Conservation (phyloP, 1,140 invertebrate species). For the Helicoverpa zea region DNA sequence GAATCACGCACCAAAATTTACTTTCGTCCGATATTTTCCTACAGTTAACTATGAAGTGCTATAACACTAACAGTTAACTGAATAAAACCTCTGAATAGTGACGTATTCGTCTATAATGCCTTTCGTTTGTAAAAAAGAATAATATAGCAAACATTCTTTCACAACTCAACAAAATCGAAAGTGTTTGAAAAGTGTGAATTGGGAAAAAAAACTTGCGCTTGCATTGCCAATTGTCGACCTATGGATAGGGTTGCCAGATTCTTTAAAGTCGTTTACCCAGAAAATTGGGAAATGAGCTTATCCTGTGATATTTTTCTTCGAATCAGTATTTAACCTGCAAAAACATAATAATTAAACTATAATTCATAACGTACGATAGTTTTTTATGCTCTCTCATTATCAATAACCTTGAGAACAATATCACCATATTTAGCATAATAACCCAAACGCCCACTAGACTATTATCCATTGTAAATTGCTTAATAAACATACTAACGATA, state of each 20-base stretch:
- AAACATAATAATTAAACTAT: no score
- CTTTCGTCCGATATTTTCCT: constrained; percentile 4
- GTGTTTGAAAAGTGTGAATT: constrained; percentile 51
- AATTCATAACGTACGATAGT: not conserved
- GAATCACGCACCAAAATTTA: not conserved
- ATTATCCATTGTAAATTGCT: constrained; percentile 40
- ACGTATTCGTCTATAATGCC: constrained; percentile 25
- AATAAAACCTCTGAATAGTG: constrained; percentile 9
- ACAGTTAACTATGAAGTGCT: not conserved
- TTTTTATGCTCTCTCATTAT: constrained; percentile 1
- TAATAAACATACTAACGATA: constrained; percentile 15
- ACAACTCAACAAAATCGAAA: constrained; percentile 52
- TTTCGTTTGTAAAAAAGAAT: constrained; percentile 39
- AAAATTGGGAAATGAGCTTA: not conserved
- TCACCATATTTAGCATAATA: constrained; percentile 28
- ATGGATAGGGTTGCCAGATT: constrained; percentile 26
- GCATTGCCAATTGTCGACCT: constrained; percentile 32
- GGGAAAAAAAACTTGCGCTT: constrained; percentile 36
- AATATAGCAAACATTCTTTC: constrained; percentile 45
- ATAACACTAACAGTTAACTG: constrained; percentile 6
- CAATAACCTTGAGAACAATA: constrained; percentile 13
- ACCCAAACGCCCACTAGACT: not conserved
- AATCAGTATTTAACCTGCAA: not conserved
- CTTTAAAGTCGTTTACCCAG: not conserved
- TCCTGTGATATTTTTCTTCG: not conserved